phyloP scores from a whole-genome alignment of 2,113 vertebrate genomes.

The Octodon degus region DNA sequence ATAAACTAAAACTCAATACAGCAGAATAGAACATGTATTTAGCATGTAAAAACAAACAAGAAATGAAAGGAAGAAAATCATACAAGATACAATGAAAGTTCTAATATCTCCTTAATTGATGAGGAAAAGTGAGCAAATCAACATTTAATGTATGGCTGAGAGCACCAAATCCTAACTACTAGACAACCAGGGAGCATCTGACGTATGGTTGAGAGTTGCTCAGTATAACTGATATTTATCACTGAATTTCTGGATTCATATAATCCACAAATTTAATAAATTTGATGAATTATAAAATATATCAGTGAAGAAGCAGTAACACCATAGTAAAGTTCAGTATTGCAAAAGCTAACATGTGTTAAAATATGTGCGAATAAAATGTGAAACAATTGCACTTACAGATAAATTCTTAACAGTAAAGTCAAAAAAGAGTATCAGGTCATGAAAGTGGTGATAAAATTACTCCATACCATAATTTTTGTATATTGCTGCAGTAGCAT shows the following conservation, averaged over 20 bases:
- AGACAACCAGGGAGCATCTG: too few relatives aligned
- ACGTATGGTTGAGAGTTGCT: background rate
- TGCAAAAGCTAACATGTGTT: background rate
- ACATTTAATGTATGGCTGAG: background rate
- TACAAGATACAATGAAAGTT: background rate
- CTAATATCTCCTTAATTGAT: background rate
- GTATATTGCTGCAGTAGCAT: background rate
- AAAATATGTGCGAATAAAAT: background rate
- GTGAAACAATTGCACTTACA: background rate
- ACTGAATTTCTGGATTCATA: background rate
- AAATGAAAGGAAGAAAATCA: background rate
- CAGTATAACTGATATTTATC: background rate
- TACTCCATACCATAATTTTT: background rate
- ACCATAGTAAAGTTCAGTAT: background rate
- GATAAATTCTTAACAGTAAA: conserved; percentile 2
- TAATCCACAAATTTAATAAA: conserved; percentile 7
- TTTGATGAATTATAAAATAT: background rate
- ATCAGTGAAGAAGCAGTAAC: background rate
- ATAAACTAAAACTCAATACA: background rate
- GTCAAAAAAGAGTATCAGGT: background rate
- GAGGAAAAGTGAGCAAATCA: background rate
- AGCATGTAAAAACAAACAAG: background rate
- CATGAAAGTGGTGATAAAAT: background rate
- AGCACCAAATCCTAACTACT: background rate
- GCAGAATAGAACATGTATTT: background rate